Conservation (phyloP, 2,888 invertebrate species). For the Perizoma affinitatum region DNA sequence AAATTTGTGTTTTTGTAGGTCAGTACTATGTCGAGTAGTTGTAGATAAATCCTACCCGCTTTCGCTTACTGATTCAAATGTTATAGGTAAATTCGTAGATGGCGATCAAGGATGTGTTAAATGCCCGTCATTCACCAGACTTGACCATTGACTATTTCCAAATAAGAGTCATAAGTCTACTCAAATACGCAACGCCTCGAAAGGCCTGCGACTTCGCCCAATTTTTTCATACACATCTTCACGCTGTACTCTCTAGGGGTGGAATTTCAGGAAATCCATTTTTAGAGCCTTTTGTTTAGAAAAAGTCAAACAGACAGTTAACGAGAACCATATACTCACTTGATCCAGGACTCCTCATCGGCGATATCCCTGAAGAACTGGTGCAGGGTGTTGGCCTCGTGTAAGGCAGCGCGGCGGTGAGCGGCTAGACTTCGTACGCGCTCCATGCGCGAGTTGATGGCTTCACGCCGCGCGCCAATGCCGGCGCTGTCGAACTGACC, state of each 20-base stretch:
- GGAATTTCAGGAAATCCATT: no score
- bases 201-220: no score
- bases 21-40: conserved; percentile 23
- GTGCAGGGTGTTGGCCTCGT: conserved; percentile 98
- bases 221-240: no score
- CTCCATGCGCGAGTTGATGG: conserved; percentile 98
- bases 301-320: no score
- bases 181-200: no score
- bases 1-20: conserved; percentile 6
- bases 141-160: no score
- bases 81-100: conserved; percentile 8
- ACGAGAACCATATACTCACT: conserved; percentile 75
- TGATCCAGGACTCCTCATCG: conserved; percentile 99
- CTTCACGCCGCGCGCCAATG: conserved; percentile 96
- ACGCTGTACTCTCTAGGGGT: no score
- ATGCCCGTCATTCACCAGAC: background rate
- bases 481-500: conserved; percentile 99
- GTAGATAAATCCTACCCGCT: background rate
- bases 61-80: conserved; percentile 17
- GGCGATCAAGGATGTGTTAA: background rate
- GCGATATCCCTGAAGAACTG: conserved; percentile 99
- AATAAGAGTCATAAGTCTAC: no score
- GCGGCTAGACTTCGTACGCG: conserved; percentile 96
- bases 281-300: no score
- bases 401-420: conserved; percentile 94